Conservation (phyloP, 2,888 invertebrate species). For the Plebejus argus region DNA sequence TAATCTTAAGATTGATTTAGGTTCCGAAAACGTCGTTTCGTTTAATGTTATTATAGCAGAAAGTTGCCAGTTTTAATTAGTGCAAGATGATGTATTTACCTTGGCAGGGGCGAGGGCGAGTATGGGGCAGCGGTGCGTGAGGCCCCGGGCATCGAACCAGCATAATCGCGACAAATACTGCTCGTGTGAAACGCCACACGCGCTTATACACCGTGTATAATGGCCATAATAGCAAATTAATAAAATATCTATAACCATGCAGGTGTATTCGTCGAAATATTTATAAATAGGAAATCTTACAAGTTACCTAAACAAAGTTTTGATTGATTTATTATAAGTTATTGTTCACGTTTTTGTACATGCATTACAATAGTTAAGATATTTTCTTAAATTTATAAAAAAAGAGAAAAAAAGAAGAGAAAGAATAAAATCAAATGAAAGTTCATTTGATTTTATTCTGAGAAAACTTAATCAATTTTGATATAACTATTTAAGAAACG, state of each 20-base stretch:
- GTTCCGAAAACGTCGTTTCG: background rate
- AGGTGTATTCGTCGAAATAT: background rate
- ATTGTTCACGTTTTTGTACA: too few species aligned
- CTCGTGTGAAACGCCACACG: slow-evolving; percentile 67
- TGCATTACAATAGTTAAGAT: too few species aligned
- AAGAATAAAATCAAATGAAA: too few species aligned
- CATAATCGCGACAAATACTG: slow-evolving; percentile 64
- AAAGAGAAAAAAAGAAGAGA: too few species aligned
- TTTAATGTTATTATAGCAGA: background rate
- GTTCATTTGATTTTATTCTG: too few species aligned
- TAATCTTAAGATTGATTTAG: background rate
- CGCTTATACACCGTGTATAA: slow-evolving; percentile 40
- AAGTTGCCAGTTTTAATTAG: slow-evolving; percentile 11
- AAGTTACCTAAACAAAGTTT: too few species aligned
- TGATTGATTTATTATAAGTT: too few species aligned
- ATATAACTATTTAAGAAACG: too few species aligned
- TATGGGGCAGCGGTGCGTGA: slow-evolving; percentile 55
- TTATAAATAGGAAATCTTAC: too few species aligned
- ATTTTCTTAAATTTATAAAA: too few species aligned
- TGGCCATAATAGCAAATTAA: background rate
- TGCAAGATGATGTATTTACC: slow-evolving; percentile 17
- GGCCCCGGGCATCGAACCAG: slow-evolving; percentile 54
- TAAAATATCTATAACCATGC: background rate
- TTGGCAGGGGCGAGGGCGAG: slow-evolving; percentile 39
- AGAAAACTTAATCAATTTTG: too few species aligned